Evolutionary conservation across 2,888 invertebrate species (phyloP), one percentile per base, ranked within the genome.

Genomic region (Apamea monoglypha): DNA sequence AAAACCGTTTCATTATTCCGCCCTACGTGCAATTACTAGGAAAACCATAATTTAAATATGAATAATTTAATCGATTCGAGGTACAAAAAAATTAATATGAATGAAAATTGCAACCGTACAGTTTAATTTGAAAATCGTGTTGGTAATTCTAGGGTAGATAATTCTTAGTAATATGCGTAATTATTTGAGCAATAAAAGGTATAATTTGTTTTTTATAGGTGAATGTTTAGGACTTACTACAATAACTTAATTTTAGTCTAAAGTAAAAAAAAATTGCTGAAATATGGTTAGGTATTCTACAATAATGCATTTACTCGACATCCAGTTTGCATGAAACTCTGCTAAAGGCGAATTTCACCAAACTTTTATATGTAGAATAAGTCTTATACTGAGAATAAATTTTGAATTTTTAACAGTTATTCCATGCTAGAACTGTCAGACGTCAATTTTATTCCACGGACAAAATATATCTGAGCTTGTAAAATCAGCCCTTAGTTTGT

Each of bases 1-100:
- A 69, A 77, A 87, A 87, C 56, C n/a, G 36, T 71, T 75, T 69
- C 47, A 40, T 80, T 75, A 76, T 83, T 67, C 53, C 44, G 1
- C 74, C 40, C 70, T 64, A 80, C 63, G 68, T 25, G 50, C 14
- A 69, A 29, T 32, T 83, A 18, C 77, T 56, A 78, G 66, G 74
- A 80, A 84, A 69, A 75, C 16, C 50, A 74, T 75, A 0, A 74
- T 80, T 85, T 50, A 2, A 77, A 79, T 73, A 67, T 69, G 72
- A 80, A 84, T 74, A 25, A 44, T 70, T 32, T 40, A 69, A 76
- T 69, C 64, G 56, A 47, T 73, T 70, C 61, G 1, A 14, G 29
- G 66, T 61, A 74, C 18, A 63, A 44, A 70, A 64, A 66, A 36
- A 1, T 36, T 25, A 25, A 40, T 72, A 64, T 74, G 36, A 66